These are phyloP conservation scores for Thalassophryne amazonica DNA, from an alignment of 2,797 vertebrate genomes.

Conservation along the genomic window DNA sequence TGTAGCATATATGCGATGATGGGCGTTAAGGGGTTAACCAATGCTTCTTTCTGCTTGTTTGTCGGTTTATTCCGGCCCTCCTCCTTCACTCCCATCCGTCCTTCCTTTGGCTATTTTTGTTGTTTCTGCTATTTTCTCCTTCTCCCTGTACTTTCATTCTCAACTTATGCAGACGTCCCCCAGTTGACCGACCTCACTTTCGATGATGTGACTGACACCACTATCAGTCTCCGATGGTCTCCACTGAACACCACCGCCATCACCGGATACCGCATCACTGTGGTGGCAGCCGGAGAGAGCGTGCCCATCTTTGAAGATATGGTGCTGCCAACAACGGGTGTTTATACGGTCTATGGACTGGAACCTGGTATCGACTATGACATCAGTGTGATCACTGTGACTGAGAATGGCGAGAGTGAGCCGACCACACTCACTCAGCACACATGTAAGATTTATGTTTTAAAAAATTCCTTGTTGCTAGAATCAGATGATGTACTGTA, in stretches of 20 bases:
- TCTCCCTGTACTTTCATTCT: too few relatives aligned
- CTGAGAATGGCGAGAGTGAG: slow-evolving; percentile 92
- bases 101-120: not conserved
- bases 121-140: slow-evolving; percentile 20
- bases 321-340: slow-evolving; percentile 86
- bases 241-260: slow-evolving; percentile 89
- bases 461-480: not conserved
- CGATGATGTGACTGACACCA: slow-evolving; percentile 92
- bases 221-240: slow-evolving; percentile 93
- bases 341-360: slow-evolving; percentile 93
- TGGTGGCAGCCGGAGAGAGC: slow-evolving; percentile 92
- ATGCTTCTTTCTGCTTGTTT: slow-evolving; percentile 11
- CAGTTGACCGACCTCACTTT: slow-evolving; percentile 93
- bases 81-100: not conserved
- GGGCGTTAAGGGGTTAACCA: too few relatives aligned
- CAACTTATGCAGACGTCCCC: slow-evolving; percentile 87
- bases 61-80: not conserved
- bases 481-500: not conserved
- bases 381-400: slow-evolving; percentile 93
- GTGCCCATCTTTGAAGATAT: slow-evolving; percentile 94
- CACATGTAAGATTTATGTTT: slow-evolving; percentile 84
- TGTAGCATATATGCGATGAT: too few relatives aligned
- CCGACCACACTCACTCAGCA: slow-evolving; percentile 92
- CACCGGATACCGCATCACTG: slow-evolving; percentile 95
- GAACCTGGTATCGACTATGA: slow-evolving; percentile 98